Evolutionary conservation across 2,113 vertebrate genomes (phyloP), one percentile per base, ranked within the genome.

Genomic region (Salminus brasiliensis): DNA sequence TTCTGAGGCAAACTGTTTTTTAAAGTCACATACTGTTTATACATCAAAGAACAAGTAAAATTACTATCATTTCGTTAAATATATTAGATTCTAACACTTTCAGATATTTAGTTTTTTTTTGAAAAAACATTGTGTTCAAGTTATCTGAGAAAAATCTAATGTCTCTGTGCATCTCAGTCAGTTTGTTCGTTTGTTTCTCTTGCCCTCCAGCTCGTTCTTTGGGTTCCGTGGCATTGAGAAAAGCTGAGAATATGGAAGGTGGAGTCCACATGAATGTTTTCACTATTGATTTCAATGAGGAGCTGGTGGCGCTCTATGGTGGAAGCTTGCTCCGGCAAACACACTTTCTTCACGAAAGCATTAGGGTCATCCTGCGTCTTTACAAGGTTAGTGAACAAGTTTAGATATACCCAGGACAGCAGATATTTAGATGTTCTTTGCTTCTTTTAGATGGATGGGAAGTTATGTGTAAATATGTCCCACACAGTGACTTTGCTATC

Each of bases 201-300:
- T 62, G 43, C 10, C 27, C 16, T 49, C 25, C 71, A 99, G 98
- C 94, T 68, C 97, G 98, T 78, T 99, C 97, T 32, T 81, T 99
- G 74, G 98, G 96, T 69, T 99, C 98, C 2, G 93, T 99, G 78
- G 96, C 97, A 0, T 89, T 99, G 83, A 94, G 97, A 86, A 99
- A 99, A 88, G 96, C 98, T 0, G 97, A 99, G 86, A 94, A 93
- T 80, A 85, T 94, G 80, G 96, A 96, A 36, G 94, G 93, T 71
- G 95, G 90, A 27, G 89, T 96, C 86, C 98, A 99, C 85, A 95
- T 99, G 76, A 95, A 99, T 81, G 95, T 99, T 84, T 99, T 98
- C 90, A 98, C 94, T 0, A 92, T 99, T 81, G 97, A 98, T 88
- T 99, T 98, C 85, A 99, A 98, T 1, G 97, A 98, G 85, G 98